Evolutionary conservation across 1,140 invertebrate genomes (phyloP).

Genomic region (Paraescarpia echinospica): DNA sequence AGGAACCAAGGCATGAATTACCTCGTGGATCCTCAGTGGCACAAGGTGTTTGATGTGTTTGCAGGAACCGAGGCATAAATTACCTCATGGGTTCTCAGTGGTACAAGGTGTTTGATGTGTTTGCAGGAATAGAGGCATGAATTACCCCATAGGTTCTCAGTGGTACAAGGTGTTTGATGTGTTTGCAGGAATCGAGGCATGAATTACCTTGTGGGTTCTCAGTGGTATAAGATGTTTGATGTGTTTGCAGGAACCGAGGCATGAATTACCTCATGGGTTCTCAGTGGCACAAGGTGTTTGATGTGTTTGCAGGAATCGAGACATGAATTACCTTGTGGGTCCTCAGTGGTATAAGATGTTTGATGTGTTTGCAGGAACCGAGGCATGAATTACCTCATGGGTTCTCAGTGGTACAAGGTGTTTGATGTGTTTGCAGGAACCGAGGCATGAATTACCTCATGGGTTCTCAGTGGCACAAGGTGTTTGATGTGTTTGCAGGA

Average conservation of each 20-base stretch:
- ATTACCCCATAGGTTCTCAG: conserved; percentile 80
- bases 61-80: conserved; percentile 89
- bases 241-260: no score
- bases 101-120: conserved; percentile 89
- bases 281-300: conserved; percentile 89
- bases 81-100: conserved; percentile 86
- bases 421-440: no score
- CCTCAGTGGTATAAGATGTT: conserved; percentile 88
- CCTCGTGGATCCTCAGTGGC: conserved; percentile 86
- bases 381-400: conserved; percentile 88
- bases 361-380: no score
- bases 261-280: conserved; percentile 86
- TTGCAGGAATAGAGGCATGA: no score
- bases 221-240: conserved; percentile 92
- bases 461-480: conserved; percentile 84
- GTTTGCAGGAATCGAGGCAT: no score
- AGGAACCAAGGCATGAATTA: conserved; percentile 90
- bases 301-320: no score
- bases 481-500: conserved; percentile 94
- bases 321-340: conserved; percentile 88
- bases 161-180: conserved; percentile 94
- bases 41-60: conserved; percentile 88
- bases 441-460: conserved; percentile 88
- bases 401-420: conserved; percentile 83
- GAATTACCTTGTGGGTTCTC: conserved; percentile 81